Conservation (phyloP, 2,888 invertebrate genomes). For the Apamea crenata region DNA sequence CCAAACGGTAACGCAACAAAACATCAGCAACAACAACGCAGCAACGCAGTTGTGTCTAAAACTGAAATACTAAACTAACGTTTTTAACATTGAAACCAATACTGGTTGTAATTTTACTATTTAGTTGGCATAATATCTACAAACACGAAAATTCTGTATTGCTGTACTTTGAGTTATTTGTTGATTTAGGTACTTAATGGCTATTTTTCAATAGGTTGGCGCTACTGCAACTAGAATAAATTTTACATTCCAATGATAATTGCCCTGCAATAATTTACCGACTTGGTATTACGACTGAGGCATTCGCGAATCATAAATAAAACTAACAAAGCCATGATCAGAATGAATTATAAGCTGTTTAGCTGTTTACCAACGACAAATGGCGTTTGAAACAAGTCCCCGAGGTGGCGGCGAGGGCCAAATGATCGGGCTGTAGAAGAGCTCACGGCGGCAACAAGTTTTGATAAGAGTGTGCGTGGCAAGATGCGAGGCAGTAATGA, state of each 20-base stretch:
- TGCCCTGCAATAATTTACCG: conserved; percentile 74
- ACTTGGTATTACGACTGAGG: conserved; percentile 66
- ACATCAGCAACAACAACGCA: too few relatives aligned
- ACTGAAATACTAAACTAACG: not conserved
- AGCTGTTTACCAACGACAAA: conserved; percentile 84
- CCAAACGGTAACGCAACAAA: not conserved
- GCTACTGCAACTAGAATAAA: conserved; percentile 44
- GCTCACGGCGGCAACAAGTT: conserved; percentile 86
- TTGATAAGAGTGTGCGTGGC: conserved; percentile 87
- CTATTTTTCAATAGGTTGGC: conserved; percentile 43
- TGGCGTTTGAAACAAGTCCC: conserved; percentile 82
- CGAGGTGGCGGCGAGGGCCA: conserved; percentile 78
- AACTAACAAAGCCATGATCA: conserved; percentile 80
- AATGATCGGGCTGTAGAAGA: conserved; percentile 79
- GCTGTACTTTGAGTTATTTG: conserved; percentile 37
- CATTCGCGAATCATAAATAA: conserved; percentile 78
- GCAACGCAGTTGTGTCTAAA: too few relatives aligned
- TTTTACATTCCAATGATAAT: conserved; percentile 71
- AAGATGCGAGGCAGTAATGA: conserved; percentile 87
- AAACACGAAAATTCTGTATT: not conserved
- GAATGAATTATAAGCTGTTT: conserved; percentile 83
- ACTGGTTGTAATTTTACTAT: not conserved
- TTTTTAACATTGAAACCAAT: not conserved
- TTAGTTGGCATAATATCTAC: conserved; percentile 6
- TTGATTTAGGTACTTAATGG: conserved; percentile 41